Base-by-base conservation (phyloP, 2,888 invertebrate genomes). In the Leptothorax acervorum region DNA sequence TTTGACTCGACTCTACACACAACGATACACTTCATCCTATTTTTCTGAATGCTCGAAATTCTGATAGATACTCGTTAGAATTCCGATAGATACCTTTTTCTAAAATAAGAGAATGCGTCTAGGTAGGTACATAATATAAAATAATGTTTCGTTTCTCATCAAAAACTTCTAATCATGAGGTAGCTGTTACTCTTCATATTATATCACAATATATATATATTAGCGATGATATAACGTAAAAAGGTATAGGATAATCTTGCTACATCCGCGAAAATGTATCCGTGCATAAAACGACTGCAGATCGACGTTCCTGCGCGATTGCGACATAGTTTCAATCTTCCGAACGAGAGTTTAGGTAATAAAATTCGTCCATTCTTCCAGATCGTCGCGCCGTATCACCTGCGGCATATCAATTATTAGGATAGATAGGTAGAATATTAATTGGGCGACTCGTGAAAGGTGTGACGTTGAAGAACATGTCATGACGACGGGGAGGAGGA, bases 341-440 rank as follows among this genome's bases (percentile, higher is more conserved):
- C 53, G 57, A 79, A 23, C 31, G 39, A 78, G 81, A 78, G 81
- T 79, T 82, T 85, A 74, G 71, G 88, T 92, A 92, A 92, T 91
- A 84, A 87, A 90, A 92, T 88, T 88, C 84, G 70, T 79, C 84
- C 68, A 79, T 83, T 86, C 84, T 92, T 92, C 88, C 88, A 84
- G 74, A 86, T 88, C 86, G 91, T 92, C 91, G 90, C 88, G 82
- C 90, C 86, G 81, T 39, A 83, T 90, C 86, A 81, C 82, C 84
- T 75, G 65, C 62, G 51, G 63, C 74, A 85, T 84, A 87, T 87
- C 85, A 90, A 89, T 86, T 88, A 86, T 89, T 81, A 85, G 73
- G 86, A 87, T 62, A 83, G 89, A 90, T 89, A 87, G 86, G 88
- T 90, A 78, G 92, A 89, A 92, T 93, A 92, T 92, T 92, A 92